Percentiles rank a stretch among this genome's conserved stretches.
Evolutionary conservation across 1,140 invertebrate species (phyloP).

Genomic region (Copidosoma floridanum): DNA sequence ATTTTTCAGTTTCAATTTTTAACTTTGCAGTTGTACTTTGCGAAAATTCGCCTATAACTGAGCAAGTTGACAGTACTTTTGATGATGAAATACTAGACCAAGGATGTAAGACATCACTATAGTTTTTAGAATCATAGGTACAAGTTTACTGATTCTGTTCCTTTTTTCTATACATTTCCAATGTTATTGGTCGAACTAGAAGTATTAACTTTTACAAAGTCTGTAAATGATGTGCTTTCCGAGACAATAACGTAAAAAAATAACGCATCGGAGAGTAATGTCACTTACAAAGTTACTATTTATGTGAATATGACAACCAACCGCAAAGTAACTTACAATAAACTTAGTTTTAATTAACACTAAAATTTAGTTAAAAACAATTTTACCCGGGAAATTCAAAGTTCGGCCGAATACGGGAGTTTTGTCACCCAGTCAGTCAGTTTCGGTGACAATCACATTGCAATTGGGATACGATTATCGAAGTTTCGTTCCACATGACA

Average conservation of each 20-base stretch:
- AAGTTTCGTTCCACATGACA: constrained; percentile 61
- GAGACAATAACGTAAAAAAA: constrained; percentile 70
- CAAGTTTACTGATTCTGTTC: too few relatives aligned
- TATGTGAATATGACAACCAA: too few relatives aligned
- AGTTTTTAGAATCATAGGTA: too few relatives aligned
- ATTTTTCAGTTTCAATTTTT: too few relatives aligned
- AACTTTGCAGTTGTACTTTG: constrained; percentile 63
- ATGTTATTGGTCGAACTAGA: constrained; percentile 58
- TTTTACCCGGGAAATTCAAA: constrained; percentile 82
- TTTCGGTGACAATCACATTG: constrained; percentile 58
- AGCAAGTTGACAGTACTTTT: constrained; percentile 43
- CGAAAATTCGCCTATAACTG: constrained; percentile 59
- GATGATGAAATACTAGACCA: too few relatives aligned
- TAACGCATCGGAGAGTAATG: constrained; percentile 59
- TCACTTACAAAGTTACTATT: constrained; percentile 71
- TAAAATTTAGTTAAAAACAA: constrained; percentile 74
- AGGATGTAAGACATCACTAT: too few relatives aligned
- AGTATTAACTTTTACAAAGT: constrained; percentile 64
- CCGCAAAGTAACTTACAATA: too few relatives aligned
- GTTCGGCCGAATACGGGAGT: constrained; percentile 82
- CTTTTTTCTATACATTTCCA: constrained; percentile 37
- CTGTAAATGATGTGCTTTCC: constrained; percentile 64
- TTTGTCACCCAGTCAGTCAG: constrained; percentile 59
- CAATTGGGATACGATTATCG: constrained; percentile 59
- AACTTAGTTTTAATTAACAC: too few relatives aligned